These are phyloP conservation scores for Varroa destructor DNA, from an alignment of 1,140 invertebrate genomes.

Conservation along the genomic window DNA sequence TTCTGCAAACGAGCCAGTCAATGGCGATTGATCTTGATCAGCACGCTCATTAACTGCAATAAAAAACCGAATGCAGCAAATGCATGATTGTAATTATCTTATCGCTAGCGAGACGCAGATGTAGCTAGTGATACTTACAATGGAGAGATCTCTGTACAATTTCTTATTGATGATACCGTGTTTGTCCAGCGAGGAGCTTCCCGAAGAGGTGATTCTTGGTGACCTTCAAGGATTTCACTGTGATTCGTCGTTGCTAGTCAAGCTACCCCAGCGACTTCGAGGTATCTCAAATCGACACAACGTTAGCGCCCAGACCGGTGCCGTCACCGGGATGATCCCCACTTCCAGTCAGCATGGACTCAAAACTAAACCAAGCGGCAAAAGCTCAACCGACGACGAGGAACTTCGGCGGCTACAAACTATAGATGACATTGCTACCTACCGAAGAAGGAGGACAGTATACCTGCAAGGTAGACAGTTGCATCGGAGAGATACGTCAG, in stretches of 20 bases:
- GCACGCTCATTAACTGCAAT: too few relatives aligned
- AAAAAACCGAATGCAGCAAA: too few relatives aligned
- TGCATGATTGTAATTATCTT: too few relatives aligned
- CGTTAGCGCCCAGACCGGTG: not conserved
- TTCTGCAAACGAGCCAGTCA: too few relatives aligned
- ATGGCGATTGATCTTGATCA: too few relatives aligned
- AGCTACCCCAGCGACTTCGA: not conserved
- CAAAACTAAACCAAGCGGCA: constrained; percentile 23
- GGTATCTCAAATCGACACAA: too few relatives aligned
- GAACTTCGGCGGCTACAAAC: not conserved
- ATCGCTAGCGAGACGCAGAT: too few relatives aligned
- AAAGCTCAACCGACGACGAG: not conserved
- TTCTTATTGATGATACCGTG: too few relatives aligned
- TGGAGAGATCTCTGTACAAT: too few relatives aligned
- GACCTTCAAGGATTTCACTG: constrained; percentile 32
- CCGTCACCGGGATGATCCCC: not conserved
- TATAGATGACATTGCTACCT: constrained; percentile 6
- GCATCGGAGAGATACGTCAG: too few relatives aligned
- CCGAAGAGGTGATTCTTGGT: constrained; percentile 34
- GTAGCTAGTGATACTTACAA: too few relatives aligned
- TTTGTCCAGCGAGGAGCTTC: constrained; percentile 32
- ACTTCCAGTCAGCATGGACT: constrained; percentile 1
- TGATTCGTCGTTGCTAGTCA: constrained; percentile 28
- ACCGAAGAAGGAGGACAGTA: not conserved
- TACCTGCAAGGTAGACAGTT: too few relatives aligned